Evolutionary conservation across 2,113 vertebrate species (phyloP).

Genomic region (Anolis sagrei): DNA sequence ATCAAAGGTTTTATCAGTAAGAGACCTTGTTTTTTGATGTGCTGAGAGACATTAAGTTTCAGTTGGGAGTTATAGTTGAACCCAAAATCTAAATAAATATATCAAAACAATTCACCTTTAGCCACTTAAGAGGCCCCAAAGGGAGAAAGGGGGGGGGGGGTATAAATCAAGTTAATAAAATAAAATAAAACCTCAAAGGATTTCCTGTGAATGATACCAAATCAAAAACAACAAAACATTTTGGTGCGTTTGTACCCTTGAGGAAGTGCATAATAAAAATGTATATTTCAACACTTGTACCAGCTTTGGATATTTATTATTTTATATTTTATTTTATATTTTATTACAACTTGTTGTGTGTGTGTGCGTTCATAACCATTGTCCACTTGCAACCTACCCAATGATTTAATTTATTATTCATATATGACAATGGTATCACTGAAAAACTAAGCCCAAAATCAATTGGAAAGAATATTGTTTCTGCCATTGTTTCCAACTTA

Average conservation of each 20-base stretch:
- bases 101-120: neutral
- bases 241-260: neutral
- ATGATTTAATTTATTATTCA: neutral
- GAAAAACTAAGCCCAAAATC: neutral
- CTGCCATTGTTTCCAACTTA: too few species aligned
- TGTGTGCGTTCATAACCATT: neutral
- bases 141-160: too few species aligned
- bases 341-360: neutral
- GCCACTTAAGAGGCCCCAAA: too few species aligned
- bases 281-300: neutral
- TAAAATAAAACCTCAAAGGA: neutral
- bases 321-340: too few species aligned
- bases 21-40: slow-evolving; percentile 45
- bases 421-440: neutral
- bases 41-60: neutral
- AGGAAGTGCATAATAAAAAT: neutral
- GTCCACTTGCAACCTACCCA: neutral
- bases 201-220: neutral
- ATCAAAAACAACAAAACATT: neutral
- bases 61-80: neutral
- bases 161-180: too few species aligned
- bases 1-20: slow-evolving; percentile 99
- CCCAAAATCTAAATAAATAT: neutral
- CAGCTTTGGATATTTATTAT: neutral
- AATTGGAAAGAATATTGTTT: neutral